These are phyloP conservation scores for Zoroaster sp. DNA, from an alignment of 53 echinoderm and acorn worm genomes.

Conservation along the genomic window DNA sequence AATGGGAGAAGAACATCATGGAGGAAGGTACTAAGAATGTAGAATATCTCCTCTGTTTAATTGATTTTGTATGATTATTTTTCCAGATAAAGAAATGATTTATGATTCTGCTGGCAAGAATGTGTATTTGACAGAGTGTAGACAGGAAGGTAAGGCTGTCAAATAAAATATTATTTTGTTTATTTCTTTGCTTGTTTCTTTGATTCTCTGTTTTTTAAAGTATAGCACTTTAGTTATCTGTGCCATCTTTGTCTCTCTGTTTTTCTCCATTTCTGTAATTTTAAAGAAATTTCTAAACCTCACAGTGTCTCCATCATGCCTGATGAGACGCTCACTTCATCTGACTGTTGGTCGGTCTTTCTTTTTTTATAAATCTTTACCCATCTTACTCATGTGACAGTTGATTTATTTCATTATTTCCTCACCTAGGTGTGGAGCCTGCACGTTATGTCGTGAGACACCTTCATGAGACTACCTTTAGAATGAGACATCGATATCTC, in stretches of 20 bases:
- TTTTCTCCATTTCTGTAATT: too few species aligned
- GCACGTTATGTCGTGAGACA: slow-evolving; percentile 76
- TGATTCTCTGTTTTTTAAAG: not conserved
- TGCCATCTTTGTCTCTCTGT: too few species aligned
- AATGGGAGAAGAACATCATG: too few species aligned
- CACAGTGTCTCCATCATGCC: too few species aligned
- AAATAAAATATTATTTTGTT: too few species aligned
- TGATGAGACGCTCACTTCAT: too few species aligned
- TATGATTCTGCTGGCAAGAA: slow-evolving; percentile 79
- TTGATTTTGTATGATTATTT: not conserved
- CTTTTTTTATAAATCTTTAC: too few species aligned
- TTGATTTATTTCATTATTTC: not conserved
- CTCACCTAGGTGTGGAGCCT: slow-evolving; percentile 76
- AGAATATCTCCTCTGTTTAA: not conserved
- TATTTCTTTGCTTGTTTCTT: not conserved
- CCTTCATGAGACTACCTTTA: slow-evolving; percentile 71
- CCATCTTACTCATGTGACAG: too few species aligned
- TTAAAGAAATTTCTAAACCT: too few species aligned
- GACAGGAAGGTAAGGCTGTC: slow-evolving; percentile 80
- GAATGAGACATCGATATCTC: slow-evolving; percentile 80
- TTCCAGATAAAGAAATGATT: slow-evolving; percentile 67
- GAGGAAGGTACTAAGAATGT: not conserved
- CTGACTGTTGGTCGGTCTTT: too few species aligned
- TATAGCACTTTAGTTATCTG: not conserved
- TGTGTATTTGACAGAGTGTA: slow-evolving; percentile 81